Evolutionary conservation across 2,888 invertebrate genomes (phyloP), one percentile per base, ranked within the genome.

Genomic region (Dicyrtomina minuta): DNA sequence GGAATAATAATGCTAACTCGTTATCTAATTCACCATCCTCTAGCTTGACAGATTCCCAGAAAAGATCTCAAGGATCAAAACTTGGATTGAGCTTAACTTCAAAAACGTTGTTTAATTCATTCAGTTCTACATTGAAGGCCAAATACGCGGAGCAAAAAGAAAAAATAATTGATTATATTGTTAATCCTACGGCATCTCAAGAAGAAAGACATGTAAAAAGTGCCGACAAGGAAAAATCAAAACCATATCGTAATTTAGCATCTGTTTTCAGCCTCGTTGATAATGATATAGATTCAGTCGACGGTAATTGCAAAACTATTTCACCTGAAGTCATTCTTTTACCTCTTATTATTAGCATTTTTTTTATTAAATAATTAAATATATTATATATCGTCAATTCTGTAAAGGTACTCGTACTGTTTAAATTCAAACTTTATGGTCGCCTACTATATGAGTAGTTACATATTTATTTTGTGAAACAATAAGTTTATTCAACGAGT

Each of bases 211-310:
- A 93, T 81, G 94, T 96, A 2, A 93, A 91, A 66, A 90, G 90
- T 75, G 87, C 85, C 69, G 93, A 94, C 80, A 88, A 89, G 81
- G 88, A 90, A 79, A 91, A 92, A 27, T 74, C 74, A n/a, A 72
- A 67, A 51, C 70, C 72, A 49, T 72, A 72, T 59, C 87, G 94
- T 77, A 93, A 93, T 83, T 90, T 92, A 68, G 91, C 92, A 0
- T 93, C 94, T 8, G 93, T 96, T 10, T 97, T 97, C 81, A 93
- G 93, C 81, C 94, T 68, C n/a, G n/a, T n/a, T n/a, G n/a, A n/a
- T n/a, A n/a, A n/a, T n/a, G n/a, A n/a, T n/a, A 27, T 51, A 10
- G 58, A 69, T 43, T 20, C 51, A 3, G n/a, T 15, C 5, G 43
- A n/a, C n/a, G n/a, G n/a, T n/a, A n/a, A n/a, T n/a, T n/a, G n/a